These are phyloP conservation scores for Galerucella nymphaeae DNA, from an alignment of 2,888 invertebrate genomes.

Conservation along the genomic window DNA sequence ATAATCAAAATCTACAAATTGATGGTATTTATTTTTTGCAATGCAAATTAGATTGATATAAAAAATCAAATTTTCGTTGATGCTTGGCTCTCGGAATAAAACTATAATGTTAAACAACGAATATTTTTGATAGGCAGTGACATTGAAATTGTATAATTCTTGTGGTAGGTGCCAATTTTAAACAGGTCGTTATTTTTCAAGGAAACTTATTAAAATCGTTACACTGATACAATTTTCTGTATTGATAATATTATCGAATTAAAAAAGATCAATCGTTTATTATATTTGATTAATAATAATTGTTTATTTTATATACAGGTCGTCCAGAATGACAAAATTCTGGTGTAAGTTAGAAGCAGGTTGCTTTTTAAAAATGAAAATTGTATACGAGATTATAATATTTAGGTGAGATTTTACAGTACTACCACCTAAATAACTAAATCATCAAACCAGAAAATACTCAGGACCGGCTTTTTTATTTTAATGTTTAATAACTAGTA, in stretches of 20 bases:
- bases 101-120: conserved; percentile 1
- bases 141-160: conserved; percentile 9
- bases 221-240: not conserved
- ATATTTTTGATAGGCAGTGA: not conserved
- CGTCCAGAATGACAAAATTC: too few relatives aligned
- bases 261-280: not conserved
- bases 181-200: conserved; percentile 6
- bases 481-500: too few relatives aligned
- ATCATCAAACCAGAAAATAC: too few relatives aligned
- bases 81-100: conserved; percentile 5
- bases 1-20: conserved; percentile 8
- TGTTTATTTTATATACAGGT: too few relatives aligned
- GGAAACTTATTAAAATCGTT: not conserved
- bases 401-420: too few relatives aligned
- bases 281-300: not conserved
- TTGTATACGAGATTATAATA: too few relatives aligned
- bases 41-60: not conserved
- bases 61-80: not conserved
- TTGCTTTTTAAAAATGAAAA: too few relatives aligned
- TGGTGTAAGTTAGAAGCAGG: too few relatives aligned
- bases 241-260: not conserved
- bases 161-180: conserved; percentile 13
- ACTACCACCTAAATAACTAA: too few relatives aligned
- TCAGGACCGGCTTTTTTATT: too few relatives aligned
- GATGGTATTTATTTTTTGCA: not conserved